Evolutionary conservation across 2,113 vertebrate species (phyloP).

Genomic region (Anolis carolinensis): DNA sequence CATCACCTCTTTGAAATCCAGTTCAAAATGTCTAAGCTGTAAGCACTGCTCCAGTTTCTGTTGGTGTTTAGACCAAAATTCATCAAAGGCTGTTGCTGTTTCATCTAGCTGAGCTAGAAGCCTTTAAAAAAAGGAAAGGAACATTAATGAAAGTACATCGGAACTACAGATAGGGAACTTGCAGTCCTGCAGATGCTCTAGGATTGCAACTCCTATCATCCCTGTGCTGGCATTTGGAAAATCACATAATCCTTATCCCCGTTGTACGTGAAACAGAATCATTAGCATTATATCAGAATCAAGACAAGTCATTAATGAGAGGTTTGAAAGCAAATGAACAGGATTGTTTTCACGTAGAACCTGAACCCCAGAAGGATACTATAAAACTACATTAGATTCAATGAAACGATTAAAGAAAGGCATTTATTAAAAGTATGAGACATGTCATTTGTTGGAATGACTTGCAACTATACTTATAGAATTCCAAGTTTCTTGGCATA

Average conservation of each 20-base stretch:
- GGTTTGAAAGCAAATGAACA: neutral
- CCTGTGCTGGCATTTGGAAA: neutral
- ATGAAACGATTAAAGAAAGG: too few species aligned
- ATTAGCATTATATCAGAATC: slow-evolving; percentile 24
- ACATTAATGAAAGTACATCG: neutral
- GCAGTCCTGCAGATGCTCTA: neutral
- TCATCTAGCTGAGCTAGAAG: slow-evolving; percentile 91
- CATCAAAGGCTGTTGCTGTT: slow-evolving; percentile 92
- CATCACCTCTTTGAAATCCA: slow-evolving; percentile 88
- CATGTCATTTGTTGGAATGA: too few species aligned
- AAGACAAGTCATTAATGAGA: slow-evolving; percentile 10
- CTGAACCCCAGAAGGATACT: too few species aligned
- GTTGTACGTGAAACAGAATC: neutral
- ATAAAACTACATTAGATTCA: too few species aligned
- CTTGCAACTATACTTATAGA: too few species aligned
- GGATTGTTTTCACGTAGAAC: too few species aligned
- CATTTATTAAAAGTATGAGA: too few species aligned
- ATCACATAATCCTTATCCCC: neutral
- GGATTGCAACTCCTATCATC: neutral
- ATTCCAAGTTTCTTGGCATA: too few species aligned
- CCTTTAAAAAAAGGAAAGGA: slow-evolving; percentile 67
- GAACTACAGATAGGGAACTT: neutral
- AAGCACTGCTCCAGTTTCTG: slow-evolving; percentile 94
- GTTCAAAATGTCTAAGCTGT: slow-evolving; percentile 91
- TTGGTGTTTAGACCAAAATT: slow-evolving; percentile 95